Conservation (phyloP, 2,113 vertebrate species). For the Hemibagrus wyckioides region DNA sequence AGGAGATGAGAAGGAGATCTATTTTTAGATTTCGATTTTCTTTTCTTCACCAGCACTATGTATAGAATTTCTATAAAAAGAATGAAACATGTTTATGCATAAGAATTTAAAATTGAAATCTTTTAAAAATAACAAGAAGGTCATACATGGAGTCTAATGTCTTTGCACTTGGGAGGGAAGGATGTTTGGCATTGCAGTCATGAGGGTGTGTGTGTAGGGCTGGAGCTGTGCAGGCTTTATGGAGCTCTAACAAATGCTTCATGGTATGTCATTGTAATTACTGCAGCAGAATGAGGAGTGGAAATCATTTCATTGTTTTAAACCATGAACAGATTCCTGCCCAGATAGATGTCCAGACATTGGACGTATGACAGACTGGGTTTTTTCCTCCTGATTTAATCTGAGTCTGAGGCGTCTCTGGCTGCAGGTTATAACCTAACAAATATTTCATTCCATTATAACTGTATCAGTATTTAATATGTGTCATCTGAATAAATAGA, state of each 20-base stretch:
- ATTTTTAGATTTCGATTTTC: not conserved
- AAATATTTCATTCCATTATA: not conserved
- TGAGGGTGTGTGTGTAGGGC: slow-evolving; percentile 21
- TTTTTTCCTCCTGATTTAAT: not conserved
- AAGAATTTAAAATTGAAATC: not conserved
- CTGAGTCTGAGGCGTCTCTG: not conserved
- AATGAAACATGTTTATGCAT: not conserved
- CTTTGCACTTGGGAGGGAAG: not conserved
- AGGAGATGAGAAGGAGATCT: not conserved
- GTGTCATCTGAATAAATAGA: not conserved
- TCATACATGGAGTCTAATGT: not conserved
- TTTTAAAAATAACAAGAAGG: not conserved
- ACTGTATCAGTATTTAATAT: not conserved
- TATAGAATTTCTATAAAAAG: not conserved
- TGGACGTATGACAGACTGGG: not conserved
- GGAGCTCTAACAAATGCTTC: not conserved
- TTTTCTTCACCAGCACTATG: not conserved
- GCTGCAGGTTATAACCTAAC: not conserved
- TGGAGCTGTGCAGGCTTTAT: not conserved
- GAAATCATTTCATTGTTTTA: slow-evolving; percentile 18
- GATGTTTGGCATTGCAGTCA: slow-evolving; percentile 15
- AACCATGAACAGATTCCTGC: slow-evolving; percentile 9
- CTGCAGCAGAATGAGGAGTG: slow-evolving; percentile 5
- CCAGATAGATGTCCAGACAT: not conserved
- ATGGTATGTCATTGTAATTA: slow-evolving; percentile 30